These are phyloP conservation scores for Idaea aversata DNA, from an alignment of 2,888 invertebrate genomes.

Conservation along the genomic window DNA sequence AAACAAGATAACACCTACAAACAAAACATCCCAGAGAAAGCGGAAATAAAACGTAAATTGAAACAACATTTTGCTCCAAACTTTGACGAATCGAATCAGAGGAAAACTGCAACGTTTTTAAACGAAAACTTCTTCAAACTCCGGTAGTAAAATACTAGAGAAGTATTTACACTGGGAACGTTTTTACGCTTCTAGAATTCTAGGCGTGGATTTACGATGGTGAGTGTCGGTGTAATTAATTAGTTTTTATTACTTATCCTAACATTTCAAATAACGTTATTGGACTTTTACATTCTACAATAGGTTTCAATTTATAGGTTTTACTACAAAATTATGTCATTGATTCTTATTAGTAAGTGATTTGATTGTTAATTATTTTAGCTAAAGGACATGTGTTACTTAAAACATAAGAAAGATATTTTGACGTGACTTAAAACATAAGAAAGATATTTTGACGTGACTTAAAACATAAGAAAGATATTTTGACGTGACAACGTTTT, in stretches of 20 bases:
- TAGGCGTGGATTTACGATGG: constrained; percentile 59
- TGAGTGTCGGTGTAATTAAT: constrained; percentile 62
- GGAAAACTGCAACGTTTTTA: neutral
- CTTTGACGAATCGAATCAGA: neutral
- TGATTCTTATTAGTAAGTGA: too few relatives aligned
- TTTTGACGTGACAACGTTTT: too few relatives aligned
- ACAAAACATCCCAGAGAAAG: neutral
- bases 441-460: too few relatives aligned
- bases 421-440: too few relatives aligned
- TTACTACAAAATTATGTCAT: neutral
- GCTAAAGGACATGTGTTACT: too few relatives aligned
- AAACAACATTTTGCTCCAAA: neutral
- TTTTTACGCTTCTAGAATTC: constrained; percentile 30
- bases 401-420: too few relatives aligned
- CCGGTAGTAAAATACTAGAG: neutral
- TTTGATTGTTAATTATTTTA: too few relatives aligned
- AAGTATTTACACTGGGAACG: neutral
- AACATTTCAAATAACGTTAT: constrained; percentile 9
- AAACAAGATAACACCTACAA: neutral
- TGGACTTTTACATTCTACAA: neutral
- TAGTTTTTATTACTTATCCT: constrained; percentile 66
- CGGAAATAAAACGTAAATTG: neutral
- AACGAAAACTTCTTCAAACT: neutral
- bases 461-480: too few relatives aligned
- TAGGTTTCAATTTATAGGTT: neutral